A percentile compares a stretch with the other conserved stretches of the same genome.
phyloP scores from a whole-genome alignment of 1,140 invertebrate genomes.

The Carposina sasakii region DNA sequence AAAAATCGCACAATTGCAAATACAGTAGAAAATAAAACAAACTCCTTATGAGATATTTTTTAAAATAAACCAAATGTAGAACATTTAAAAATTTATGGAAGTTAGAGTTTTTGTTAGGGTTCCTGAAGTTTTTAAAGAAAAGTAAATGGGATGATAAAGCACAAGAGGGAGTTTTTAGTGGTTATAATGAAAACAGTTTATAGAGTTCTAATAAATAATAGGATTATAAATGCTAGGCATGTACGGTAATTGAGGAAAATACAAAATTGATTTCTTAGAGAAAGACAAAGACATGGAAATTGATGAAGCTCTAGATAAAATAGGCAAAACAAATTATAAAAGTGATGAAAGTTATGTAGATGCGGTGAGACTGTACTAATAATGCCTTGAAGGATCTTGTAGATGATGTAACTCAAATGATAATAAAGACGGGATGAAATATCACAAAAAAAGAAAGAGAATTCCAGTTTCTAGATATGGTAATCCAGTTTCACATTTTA shows the following conservation, averaged over 20 bases:
- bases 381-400: slow-evolving; percentile 14
- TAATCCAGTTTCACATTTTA: slow-evolving; percentile 30
- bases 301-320: slow-evolving; percentile 12
- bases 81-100: slow-evolving; percentile 42
- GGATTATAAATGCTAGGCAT: slow-evolving; percentile 33
- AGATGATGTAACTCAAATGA: slow-evolving; percentile 21
- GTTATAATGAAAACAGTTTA: too few relatives aligned
- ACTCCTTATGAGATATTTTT: slow-evolving; percentile 53
- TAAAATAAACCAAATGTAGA: slow-evolving; percentile 34
- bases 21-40: slow-evolving; percentile 46
- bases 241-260: slow-evolving; percentile 31
- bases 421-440: slow-evolving; percentile 13
- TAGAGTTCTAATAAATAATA: too few relatives aligned
- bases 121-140: slow-evolving; percentile 37
- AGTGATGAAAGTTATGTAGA: slow-evolving; percentile 23
- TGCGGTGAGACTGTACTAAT: slow-evolving; percentile 19
- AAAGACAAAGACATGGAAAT: slow-evolving; percentile 17
- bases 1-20: slow-evolving; percentile 39
- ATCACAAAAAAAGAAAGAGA: slow-evolving; percentile 19
- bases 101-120: slow-evolving; percentile 41
- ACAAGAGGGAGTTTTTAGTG: too few relatives aligned
- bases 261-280: slow-evolving; percentile 31
- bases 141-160: slow-evolving; percentile 46
- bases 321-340: slow-evolving; percentile 11
- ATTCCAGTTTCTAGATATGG: too few relatives aligned